Conservation (phyloP, 1,140 invertebrate genomes). For the Palaemon carinicauda region DNA sequence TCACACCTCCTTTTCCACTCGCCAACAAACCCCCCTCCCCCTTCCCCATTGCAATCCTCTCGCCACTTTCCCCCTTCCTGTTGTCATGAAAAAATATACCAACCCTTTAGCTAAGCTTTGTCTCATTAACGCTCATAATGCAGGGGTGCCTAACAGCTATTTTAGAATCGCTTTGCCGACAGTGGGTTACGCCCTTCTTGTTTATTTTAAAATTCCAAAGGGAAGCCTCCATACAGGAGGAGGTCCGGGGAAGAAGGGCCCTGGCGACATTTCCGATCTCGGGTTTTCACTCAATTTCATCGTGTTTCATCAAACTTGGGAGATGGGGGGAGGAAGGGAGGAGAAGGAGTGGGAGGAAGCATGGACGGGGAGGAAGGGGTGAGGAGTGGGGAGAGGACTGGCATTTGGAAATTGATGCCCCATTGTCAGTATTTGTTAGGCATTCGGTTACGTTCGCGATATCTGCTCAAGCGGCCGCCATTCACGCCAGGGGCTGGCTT, state of each 20-base stretch:
- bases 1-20: slow-evolving; percentile 50
- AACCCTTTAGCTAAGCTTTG: too few relatives aligned
- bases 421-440: slow-evolving; percentile 55
- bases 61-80: background rate
- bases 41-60: background rate
- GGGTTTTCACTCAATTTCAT: slow-evolving; percentile 56
- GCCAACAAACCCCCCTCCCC: background rate
- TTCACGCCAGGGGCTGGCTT: slow-evolving; percentile 34
- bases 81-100: too few relatives aligned
- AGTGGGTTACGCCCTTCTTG: slow-evolving; percentile 27
- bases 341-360: background rate
- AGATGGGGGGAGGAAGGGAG: slow-evolving; percentile 18
- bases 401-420: slow-evolving; percentile 56
- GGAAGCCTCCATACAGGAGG: slow-evolving; percentile 52
- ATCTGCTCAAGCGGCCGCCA: slow-evolving; percentile 45
- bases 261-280: slow-evolving; percentile 41
- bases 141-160: background rate
- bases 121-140: background rate
- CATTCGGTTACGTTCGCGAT: slow-evolving; percentile 53
- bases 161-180: background rate
- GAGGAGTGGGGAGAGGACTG: background rate
- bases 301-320: slow-evolving; percentile 54
- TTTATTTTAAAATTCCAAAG: slow-evolving; percentile 57
- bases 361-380: background rate
- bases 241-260: slow-evolving; percentile 37